Base-by-base conservation (phyloP, 2,113 vertebrate genomes). In the Nesogale talazaci region DNA sequence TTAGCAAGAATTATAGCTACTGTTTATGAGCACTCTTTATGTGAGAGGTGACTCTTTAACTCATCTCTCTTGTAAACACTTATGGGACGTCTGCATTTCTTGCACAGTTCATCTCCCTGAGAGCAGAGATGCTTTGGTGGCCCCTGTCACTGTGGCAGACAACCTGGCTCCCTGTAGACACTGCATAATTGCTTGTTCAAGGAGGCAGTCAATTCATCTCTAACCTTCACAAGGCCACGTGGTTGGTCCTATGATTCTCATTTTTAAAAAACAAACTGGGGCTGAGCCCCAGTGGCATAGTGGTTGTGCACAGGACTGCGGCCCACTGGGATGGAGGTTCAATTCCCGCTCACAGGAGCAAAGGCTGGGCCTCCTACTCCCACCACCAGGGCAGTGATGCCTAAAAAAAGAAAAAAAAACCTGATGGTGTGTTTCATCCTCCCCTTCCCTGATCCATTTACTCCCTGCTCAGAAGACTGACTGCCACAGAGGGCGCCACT, bases 191-290 rank as follows among this genome's bases (percentile, higher is more conserved):
- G 19, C 74, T 85, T 69, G 27, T n/a, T 67, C 61, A 91, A 5
- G 29, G n/a, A 40, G 89, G 56, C n/a, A 25, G 40, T 67, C 1
- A 23, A 42, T 57, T n/a, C 67, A 9, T 77, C 14, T 46, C 81
- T 77, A 76, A 57, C 67, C 40, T 25, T 69, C 59, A 31, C 70
- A 19, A 8, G 0, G 56, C 59, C 59, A 67, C 19, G 19, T 40
- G 34, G 34, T 84, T 31, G 34, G 72, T 38, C 27, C 40, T 25
- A 9, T 31, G 25, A 89, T 83, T 70, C 75, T 72, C 80, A 83
- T 93, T 86, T 61, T 46, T 36, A 16, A 83, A 88, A 61, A 88
- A 36, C 46, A 88, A 83, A 78, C 79, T n/a, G n/a, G 76, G 22
- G 61, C 46, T 67, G 56, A 77, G 79, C 31, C n/a, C n/a, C n/a